Evolutionary conservation across 2,113 vertebrate genomes (phyloP).

Genomic region (Pluvialis apricaria): DNA sequence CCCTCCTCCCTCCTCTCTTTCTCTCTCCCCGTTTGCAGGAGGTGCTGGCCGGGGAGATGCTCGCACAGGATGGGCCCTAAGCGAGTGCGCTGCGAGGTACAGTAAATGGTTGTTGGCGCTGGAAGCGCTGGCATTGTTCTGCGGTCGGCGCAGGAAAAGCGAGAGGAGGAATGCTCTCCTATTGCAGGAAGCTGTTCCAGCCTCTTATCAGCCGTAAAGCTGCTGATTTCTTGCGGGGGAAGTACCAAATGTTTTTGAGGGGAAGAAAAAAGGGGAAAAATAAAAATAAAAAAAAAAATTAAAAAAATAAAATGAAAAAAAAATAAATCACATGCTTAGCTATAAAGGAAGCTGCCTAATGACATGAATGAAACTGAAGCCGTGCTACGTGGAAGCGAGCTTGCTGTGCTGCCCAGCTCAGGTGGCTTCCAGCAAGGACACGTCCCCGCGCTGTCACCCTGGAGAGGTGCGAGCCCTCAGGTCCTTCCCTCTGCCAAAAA

Average conservation of each 20-base stretch:
- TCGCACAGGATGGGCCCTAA: background rate
- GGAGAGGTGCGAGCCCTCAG: background rate
- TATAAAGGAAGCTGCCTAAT: background rate
- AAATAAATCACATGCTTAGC: background rate
- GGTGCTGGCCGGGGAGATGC: background rate
- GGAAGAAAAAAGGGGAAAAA: background rate
- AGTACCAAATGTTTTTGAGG: constrained; percentile 40
- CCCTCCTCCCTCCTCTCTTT: too few species aligned
- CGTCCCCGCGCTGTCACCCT: accelerated
- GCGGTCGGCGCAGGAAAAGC: background rate
- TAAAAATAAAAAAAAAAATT: background rate
- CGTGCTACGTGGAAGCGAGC: background rate
- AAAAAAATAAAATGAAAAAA: background rate
- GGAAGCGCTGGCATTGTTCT: constrained; percentile 28
- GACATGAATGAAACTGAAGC: constrained; percentile 1
- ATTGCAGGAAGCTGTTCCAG: constrained; percentile 49
- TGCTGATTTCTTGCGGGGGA: constrained; percentile 30
- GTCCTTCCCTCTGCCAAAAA: background rate
- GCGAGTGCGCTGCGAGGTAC: background rate
- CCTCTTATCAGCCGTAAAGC: constrained; percentile 39
- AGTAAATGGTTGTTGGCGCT: background rate
- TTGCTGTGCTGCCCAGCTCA: background rate
- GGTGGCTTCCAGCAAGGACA: background rate
- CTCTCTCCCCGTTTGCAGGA: background rate
- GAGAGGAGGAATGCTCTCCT: constrained; percentile 14